Conservation (phyloP, 1,140 invertebrate genomes). For the Aphis gossypii region DNA sequence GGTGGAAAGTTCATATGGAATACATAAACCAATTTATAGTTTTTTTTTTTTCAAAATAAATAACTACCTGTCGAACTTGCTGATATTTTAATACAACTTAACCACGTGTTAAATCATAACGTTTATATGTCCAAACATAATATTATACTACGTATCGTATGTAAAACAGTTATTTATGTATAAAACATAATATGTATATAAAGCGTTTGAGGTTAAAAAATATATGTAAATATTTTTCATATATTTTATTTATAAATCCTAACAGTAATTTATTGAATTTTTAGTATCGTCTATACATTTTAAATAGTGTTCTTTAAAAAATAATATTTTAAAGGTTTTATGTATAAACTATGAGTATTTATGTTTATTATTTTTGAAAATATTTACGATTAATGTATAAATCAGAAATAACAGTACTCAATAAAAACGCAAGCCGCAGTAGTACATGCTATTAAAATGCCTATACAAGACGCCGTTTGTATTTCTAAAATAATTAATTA, state of each 20-base stretch:
- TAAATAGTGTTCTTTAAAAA: neutral
- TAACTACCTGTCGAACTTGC: neutral
- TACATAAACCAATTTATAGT: neutral
- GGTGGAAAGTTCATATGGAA: neutral
- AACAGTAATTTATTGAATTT: neutral
- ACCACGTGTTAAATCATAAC: neutral
- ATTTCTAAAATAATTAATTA: neutral
- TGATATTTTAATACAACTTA: neutral
- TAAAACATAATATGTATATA: neutral
- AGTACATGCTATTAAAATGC: neutral
- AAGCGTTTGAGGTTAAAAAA: neutral
- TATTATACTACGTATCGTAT: neutral
- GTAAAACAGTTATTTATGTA: neutral
- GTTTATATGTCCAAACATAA: neutral
- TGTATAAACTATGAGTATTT: neutral
- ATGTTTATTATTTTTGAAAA: neutral
- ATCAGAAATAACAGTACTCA: neutral
- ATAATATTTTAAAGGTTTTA: neutral
- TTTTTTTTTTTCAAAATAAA: neutral
- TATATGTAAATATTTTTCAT: neutral
- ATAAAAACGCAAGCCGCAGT: neutral
- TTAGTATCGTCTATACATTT: neutral
- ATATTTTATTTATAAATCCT: neutral
- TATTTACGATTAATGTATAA: neutral
- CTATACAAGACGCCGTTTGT: neutral